Conservation (phyloP, 2,113 vertebrate genomes). For the Dromiciops gliroides region DNA sequence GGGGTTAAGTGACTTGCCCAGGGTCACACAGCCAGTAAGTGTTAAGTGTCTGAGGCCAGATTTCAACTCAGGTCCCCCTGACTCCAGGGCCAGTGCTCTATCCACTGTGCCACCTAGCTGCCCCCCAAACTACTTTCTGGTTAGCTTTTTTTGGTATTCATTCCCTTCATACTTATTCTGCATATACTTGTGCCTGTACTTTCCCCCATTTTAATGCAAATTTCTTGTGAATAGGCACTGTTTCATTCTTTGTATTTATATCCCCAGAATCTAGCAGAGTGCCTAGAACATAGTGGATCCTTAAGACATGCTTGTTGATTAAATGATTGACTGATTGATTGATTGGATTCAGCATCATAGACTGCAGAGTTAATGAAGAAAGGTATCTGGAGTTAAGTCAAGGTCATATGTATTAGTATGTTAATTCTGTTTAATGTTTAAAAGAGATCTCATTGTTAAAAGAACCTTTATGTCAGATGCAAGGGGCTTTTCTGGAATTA, state of each 20-base stretch:
- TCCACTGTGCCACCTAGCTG: no score
- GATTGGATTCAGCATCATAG: background rate
- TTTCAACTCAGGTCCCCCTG: no score
- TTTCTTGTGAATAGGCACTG: background rate
- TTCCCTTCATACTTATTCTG: background rate
- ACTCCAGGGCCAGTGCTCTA: no score
- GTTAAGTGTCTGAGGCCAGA: no score
- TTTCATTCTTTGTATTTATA: background rate
- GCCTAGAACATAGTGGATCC: rapidly evolving
- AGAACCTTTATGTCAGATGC: no score
- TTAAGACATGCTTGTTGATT: background rate
- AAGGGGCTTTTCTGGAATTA: no score
- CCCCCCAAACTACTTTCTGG: background rate
- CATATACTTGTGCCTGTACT: background rate
- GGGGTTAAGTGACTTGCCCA: no score
- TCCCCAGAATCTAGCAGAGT: background rate
- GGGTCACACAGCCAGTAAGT: no score
- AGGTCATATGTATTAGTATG: background rate
- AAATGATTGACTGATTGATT: background rate
- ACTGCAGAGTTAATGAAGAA: background rate
- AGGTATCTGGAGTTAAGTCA: background rate
- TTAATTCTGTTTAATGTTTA: no score
- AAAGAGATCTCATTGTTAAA: no score
- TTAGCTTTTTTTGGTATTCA: background rate
- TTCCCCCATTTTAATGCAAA: background rate